A percentile compares a stretch with the other conserved stretches of the same genome.
phyloP scores from a whole-genome alignment of 2,888 invertebrate species.

The Tuta absoluta region DNA sequence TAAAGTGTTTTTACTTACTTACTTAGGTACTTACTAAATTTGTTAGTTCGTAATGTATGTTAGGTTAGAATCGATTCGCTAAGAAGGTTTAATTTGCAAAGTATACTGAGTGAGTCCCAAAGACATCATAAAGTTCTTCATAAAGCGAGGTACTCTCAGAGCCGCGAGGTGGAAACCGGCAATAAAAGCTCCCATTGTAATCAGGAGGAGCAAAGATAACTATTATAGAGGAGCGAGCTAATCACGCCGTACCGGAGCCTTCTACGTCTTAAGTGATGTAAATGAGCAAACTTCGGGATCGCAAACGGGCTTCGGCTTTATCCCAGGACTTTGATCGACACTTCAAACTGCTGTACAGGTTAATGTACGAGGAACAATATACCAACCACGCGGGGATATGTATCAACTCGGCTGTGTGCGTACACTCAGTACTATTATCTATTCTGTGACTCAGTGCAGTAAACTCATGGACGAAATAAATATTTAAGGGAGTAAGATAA shows the following conservation, averaged over 20 bases:
- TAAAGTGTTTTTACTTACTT: too few species aligned
- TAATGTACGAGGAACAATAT: conserved; percentile 32
- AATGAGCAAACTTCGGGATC: conserved; percentile 72
- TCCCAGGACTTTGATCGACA: conserved; percentile 71
- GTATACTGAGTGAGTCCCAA: too few species aligned
- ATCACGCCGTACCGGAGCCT: conserved; percentile 66
- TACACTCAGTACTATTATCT: too few species aligned
- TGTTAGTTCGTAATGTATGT: too few species aligned
- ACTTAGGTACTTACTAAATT: too few species aligned
- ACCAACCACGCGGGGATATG: conserved; percentile 14
- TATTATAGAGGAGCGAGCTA: conserved; percentile 50
- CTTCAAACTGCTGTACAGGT: conserved; percentile 53
- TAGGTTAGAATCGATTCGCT: too few species aligned
- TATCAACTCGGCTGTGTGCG: conserved; percentile 1
- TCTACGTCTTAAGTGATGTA: conserved; percentile 70
- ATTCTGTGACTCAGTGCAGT: too few species aligned
- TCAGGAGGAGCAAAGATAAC: conserved; percentile 50
- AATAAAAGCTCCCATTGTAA: conserved; percentile 56
- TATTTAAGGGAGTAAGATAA: too few species aligned
- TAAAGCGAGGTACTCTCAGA: too few species aligned
- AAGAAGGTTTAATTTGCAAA: too few species aligned
- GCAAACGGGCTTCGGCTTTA: conserved; percentile 65
- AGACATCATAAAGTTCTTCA: too few species aligned
- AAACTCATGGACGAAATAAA: too few species aligned
- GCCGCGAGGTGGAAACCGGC: conserved; percentile 34